phyloP scores from a whole-genome alignment of 1,140 invertebrate genomes.

The Drosophila baimaii region DNA sequence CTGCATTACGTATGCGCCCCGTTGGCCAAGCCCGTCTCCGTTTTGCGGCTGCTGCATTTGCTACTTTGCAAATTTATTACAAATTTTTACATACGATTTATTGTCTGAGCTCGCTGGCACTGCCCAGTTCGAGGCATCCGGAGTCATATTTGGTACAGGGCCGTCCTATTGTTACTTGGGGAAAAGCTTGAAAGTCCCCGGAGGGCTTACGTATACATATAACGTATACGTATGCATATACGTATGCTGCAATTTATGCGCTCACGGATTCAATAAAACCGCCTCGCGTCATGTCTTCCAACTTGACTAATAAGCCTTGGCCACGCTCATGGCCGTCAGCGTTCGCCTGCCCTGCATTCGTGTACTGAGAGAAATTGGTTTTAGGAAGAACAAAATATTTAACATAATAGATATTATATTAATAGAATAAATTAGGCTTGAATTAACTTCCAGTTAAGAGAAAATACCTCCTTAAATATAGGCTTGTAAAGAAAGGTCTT shows the following conservation, averaged over 20 bases:
- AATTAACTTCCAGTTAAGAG: too few relatives aligned
- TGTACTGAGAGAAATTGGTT: slow-evolving; percentile 1
- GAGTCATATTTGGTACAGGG: slow-evolving; percentile 61
- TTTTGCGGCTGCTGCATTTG: slow-evolving; percentile 70
- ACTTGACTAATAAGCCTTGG: slow-evolving; percentile 74
- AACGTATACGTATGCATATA: slow-evolving; percentile 3
- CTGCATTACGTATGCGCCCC: slow-evolving; percentile 76
- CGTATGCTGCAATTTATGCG: slow-evolving; percentile 31
- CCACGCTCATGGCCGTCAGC: slow-evolving; percentile 47
- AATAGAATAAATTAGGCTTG: too few relatives aligned
- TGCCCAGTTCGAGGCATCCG: slow-evolving; percentile 45
- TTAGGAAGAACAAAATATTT: too few relatives aligned
- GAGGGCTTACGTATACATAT: slow-evolving; percentile 3
- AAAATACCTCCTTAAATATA: too few relatives aligned
- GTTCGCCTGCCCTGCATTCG: slow-evolving; percentile 7
- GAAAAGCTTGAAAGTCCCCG: slow-evolving; percentile 48
- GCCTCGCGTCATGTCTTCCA: slow-evolving; percentile 56
- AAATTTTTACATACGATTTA: slow-evolving; percentile 82
- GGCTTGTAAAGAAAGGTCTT: not conserved
- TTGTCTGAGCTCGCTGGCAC: slow-evolving; percentile 69
- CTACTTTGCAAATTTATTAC: slow-evolving; percentile 82
- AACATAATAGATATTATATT: not conserved
- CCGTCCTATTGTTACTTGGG: slow-evolving; percentile 22
- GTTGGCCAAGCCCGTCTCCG: slow-evolving; percentile 55
- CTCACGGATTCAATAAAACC: slow-evolving; percentile 68